Evolutionary conservation across 2,888 invertebrate genomes (phyloP).

Genomic region (Chironomus tentans): DNA sequence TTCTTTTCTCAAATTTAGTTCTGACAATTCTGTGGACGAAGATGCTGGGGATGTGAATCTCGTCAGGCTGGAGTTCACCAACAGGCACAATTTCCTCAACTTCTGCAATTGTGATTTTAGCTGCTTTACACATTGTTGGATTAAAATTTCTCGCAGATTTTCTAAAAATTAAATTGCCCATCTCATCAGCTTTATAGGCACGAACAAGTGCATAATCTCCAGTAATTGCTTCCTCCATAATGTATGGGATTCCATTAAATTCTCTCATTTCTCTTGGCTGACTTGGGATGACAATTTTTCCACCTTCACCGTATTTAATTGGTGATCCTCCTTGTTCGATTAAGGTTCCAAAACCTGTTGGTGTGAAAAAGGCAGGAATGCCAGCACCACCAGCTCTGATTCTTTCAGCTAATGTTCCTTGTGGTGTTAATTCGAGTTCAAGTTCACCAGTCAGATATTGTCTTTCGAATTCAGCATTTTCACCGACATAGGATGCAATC

Average conservation of each 20-base stretch:
- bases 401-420: slow-evolving; percentile 94
- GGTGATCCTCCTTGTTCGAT: slow-evolving; percentile 96
- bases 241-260: slow-evolving; percentile 80
- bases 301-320: slow-evolving; percentile 63
- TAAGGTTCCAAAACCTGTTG: slow-evolving; percentile 91
- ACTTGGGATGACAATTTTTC: slow-evolving; percentile 66
- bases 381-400: slow-evolving; percentile 96
- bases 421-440: slow-evolving; percentile 84
- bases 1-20: slow-evolving; percentile 78
- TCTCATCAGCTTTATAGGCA: slow-evolving; percentile 91
- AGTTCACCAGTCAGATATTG: slow-evolving; percentile 90
- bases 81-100: slow-evolving; percentile 92
- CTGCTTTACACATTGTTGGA: slow-evolving; percentile 90
- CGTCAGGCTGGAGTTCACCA: slow-evolving; percentile 68
- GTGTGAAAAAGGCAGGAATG: slow-evolving; percentile 96
- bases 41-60: slow-evolving; percentile 87
- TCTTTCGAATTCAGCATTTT: slow-evolving; percentile 94
- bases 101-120: slow-evolving; percentile 80
- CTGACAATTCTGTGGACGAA: slow-evolving; percentile 83
- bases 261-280: slow-evolving; percentile 58
- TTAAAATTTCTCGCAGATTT: slow-evolving; percentile 96
- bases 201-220: slow-evolving; percentile 95
- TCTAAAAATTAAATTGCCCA: slow-evolving; percentile 70
- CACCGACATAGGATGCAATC: slow-evolving; percentile 97
- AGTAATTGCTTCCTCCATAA: slow-evolving; percentile 92